phyloP scores from a whole-genome alignment of 2,888 invertebrate genomes.

The Ferrisia virgata region DNA sequence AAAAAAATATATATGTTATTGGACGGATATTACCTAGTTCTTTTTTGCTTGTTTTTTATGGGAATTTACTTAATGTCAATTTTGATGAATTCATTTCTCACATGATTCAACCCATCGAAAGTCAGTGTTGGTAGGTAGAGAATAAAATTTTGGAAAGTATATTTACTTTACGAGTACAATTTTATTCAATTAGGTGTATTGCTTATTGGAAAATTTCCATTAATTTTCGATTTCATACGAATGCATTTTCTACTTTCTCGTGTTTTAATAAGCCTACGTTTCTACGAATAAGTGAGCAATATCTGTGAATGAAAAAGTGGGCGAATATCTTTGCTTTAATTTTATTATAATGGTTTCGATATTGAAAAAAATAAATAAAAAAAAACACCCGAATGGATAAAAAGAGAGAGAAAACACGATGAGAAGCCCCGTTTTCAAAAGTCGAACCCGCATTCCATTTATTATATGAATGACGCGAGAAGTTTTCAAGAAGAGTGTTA shows the following conservation, averaged over 20 bases:
- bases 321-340: not conserved
- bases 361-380: too few species aligned
- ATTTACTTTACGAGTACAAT: not conserved
- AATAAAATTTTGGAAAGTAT: not conserved
- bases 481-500: not conserved
- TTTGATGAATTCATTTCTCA: slow-evolving; percentile 1
- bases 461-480: not conserved
- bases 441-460: not conserved
- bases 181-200: not conserved
- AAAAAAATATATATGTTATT: not conserved
- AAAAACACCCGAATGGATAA: too few species aligned
- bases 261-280: too few species aligned
- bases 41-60: not conserved
- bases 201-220: not conserved
- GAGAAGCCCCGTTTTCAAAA: not conserved
- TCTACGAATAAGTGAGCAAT: not conserved
- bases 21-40: not conserved
- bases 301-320: too few species aligned
- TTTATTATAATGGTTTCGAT: not conserved
- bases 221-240: too few species aligned
- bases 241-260: too few species aligned
- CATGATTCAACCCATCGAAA: not conserved
- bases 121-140: not conserved
- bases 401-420: not conserved
- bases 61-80: not conserved